Conservation (phyloP, 2,888 invertebrate genomes). For the Eristalis arbustorum region DNA sequence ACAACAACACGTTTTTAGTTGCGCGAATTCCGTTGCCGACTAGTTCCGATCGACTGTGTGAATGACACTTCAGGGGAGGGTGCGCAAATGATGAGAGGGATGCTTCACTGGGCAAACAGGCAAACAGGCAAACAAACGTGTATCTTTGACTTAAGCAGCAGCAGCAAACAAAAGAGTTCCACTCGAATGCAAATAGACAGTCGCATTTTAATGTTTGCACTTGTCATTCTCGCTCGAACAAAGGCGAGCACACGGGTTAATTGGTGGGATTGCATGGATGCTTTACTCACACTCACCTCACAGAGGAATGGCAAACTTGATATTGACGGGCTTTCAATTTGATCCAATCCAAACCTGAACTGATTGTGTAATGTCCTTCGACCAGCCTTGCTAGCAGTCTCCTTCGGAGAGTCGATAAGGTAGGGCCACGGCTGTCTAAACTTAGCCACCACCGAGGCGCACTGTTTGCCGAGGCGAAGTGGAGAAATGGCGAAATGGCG, state of each 20-base stretch:
- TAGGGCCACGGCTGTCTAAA: background rate
- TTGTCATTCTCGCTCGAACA: conserved; percentile 11
- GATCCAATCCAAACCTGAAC: background rate
- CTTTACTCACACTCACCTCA: background rate
- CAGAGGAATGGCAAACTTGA: background rate
- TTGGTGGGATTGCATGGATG: background rate
- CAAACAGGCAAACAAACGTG: background rate
- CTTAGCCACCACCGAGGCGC: background rate
- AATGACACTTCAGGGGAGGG: background rate
- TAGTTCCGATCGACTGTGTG: background rate
- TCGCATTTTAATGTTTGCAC: background rate
- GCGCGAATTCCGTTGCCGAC: background rate
- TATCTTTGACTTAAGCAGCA: background rate
- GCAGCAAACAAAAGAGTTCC: background rate
- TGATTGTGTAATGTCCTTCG: background rate
- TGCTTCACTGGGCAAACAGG: background rate
- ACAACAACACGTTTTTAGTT: background rate
- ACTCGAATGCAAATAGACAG: background rate
- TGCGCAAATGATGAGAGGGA: background rate
- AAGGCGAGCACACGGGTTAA: background rate
- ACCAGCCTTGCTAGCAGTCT: background rate
- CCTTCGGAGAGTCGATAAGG: background rate
- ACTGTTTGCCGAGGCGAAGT: background rate
- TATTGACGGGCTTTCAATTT: background rate
- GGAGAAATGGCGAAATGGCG: too few relatives aligned